phyloP scores from a whole-genome alignment of 2,113 vertebrate genomes.

The Sceloporus tristichus region DNA sequence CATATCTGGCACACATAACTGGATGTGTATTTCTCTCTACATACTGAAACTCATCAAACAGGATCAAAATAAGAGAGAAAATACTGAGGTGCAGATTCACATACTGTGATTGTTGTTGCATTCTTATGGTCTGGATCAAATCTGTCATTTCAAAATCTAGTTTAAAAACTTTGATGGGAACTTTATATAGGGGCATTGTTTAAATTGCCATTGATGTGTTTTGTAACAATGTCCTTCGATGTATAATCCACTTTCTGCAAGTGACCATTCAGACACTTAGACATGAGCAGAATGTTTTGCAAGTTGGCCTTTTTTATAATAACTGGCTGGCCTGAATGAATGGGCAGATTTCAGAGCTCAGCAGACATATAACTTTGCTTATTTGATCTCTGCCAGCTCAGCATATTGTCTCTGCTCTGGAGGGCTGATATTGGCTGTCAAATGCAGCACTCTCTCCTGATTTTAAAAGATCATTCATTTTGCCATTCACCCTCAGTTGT shows the following conservation, averaged over 20 bases:
- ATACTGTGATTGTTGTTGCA: background rate
- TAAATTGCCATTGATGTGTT: background rate
- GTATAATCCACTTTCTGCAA: background rate
- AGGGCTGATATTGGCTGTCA: slow-evolving; percentile 2
- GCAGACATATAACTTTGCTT: slow-evolving; percentile 10
- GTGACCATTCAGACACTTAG: background rate
- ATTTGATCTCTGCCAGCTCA: background rate
- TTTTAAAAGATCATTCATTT: slow-evolving; percentile 30
- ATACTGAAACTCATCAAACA: background rate
- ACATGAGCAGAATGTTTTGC: background rate
- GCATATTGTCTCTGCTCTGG: slow-evolving; percentile 1
- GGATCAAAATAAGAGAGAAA: background rate
- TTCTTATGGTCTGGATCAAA: background rate
- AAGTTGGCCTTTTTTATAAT: slow-evolving; percentile 2
- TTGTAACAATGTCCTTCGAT: background rate
- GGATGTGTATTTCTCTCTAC: too few relatives aligned
- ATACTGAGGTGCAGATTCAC: background rate
- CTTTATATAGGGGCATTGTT: background rate
- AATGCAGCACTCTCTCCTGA: slow-evolving; percentile 17
- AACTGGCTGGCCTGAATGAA: slow-evolving; percentile 5
- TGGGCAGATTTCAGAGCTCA: slow-evolving; percentile 21
- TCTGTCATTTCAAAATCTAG: background rate
- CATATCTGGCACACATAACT: too few relatives aligned
- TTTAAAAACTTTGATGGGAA: background rate
- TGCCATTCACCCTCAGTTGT: background rate